Percentiles rank a stretch among this genome's conserved stretches.
Evolutionary conservation across 2,888 invertebrate species (phyloP).

Genomic region (Glyphotaelius pellucidus): DNA sequence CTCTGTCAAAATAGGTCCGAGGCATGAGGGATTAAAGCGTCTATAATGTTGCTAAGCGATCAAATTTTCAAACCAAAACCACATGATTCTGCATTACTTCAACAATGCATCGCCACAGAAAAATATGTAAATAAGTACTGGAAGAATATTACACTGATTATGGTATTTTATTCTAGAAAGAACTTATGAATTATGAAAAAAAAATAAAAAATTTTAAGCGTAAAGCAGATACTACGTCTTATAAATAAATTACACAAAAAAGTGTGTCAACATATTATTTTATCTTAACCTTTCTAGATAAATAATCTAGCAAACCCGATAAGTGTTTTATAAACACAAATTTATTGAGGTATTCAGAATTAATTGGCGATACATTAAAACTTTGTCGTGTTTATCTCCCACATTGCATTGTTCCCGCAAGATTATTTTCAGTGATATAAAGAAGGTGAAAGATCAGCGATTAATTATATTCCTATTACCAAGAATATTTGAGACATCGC

Average conservation of each 20-base stretch:
- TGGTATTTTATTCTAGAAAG: neutral
- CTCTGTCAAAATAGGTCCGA: too few species aligned
- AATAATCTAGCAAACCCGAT: neutral
- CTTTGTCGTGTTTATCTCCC: neutral
- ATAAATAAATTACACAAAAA: neutral
- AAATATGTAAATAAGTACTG: neutral
- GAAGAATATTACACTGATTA: neutral
- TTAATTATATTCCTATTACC: neutral
- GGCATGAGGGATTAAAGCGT: too few species aligned
- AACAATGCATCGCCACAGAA: too few species aligned
- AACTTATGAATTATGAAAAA: too few species aligned
- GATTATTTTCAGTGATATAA: neutral
- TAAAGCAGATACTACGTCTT: neutral
- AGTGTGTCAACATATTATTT: neutral
- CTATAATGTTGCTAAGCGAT: too few species aligned
- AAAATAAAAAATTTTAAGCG: neutral
- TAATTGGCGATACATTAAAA: neutral
- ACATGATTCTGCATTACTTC: too few species aligned
- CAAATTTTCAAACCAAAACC: too few species aligned
- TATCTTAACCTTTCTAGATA: slow-evolving; percentile 2
- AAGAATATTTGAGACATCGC: neutral
- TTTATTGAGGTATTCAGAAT: neutral
- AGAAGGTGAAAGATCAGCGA: neutral
- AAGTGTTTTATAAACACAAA: neutral
- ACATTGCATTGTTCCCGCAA: neutral